phyloP scores from a whole-genome alignment of 2,888 invertebrate species.

The Tetragonula carbonaria region DNA sequence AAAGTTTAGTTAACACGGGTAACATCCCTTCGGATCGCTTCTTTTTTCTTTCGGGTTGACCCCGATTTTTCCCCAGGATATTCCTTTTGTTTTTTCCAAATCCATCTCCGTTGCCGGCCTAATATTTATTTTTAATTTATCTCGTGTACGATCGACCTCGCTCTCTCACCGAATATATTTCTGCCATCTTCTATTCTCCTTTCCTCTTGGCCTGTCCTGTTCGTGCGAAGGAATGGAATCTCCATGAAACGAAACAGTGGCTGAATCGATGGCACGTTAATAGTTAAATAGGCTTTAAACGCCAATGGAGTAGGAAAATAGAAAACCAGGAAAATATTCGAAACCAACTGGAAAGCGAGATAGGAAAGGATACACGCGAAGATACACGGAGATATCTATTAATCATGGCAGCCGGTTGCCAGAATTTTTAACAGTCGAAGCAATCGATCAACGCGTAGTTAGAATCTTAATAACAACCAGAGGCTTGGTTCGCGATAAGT shows the following conservation, averaged over 20 bases:
- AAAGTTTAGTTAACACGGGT: slow-evolving; percentile 12
- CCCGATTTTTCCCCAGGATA: slow-evolving; percentile 18
- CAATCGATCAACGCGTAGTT: not conserved
- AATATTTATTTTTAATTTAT: slow-evolving; percentile 9
- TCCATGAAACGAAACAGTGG: too few relatives aligned
- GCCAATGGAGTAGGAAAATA: too few relatives aligned
- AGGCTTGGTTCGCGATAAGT: not conserved
- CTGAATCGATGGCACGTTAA: too few relatives aligned
- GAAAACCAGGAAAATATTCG: too few relatives aligned
- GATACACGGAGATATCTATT: not conserved
- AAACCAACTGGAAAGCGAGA: too few relatives aligned
- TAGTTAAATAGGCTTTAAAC: too few relatives aligned
- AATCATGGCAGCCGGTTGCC: not conserved
- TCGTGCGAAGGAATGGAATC: too few relatives aligned
- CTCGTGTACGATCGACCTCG: not conserved
- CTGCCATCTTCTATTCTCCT: too few relatives aligned
- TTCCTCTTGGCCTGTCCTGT: too few relatives aligned
- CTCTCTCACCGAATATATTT: not conserved
- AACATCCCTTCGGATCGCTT: not conserved
- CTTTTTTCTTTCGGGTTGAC: slow-evolving; percentile 11
- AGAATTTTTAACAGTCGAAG: not conserved
- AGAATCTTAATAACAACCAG: not conserved
- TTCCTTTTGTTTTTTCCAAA: not conserved
- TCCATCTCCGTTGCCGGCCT: not conserved
- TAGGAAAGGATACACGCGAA: too few relatives aligned